Evolutionary conservation across 2,888 invertebrate genomes (phyloP).

Genomic region (Acleris laterana): DNA sequence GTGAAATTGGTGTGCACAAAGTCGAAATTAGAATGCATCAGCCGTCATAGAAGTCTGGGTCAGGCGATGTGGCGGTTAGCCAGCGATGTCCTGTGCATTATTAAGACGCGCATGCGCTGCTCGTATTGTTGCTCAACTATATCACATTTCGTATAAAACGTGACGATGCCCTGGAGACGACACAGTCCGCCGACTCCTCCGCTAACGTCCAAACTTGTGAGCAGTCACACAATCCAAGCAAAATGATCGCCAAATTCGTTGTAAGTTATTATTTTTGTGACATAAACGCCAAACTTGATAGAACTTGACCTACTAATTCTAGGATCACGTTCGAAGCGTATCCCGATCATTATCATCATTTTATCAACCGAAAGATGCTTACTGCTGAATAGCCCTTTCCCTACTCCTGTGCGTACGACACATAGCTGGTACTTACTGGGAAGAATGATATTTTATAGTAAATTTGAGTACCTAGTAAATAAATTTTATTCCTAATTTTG

Average conservation of each 20-base stretch:
- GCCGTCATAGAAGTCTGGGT: conserved; percentile 71
- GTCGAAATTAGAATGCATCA: conserved; percentile 77
- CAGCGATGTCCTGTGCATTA: conserved; percentile 75
- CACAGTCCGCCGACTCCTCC: conserved; percentile 69
- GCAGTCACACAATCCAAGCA: conserved; percentile 77
- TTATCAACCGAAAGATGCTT: too few relatives aligned
- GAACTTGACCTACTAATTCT: too few relatives aligned
- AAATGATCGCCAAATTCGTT: conserved; percentile 83
- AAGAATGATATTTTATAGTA: neutral
- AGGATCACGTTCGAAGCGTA: too few relatives aligned
- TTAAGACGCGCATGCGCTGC: conserved; percentile 53
- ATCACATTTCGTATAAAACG: conserved; percentile 72
- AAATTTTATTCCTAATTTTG: conserved; percentile 38
- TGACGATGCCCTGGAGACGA: conserved; percentile 66
- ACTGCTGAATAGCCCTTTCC: too few relatives aligned
- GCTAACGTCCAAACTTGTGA: conserved; percentile 62
- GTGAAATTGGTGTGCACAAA: conserved; percentile 74
- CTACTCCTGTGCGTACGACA: too few relatives aligned
- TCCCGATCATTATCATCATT: too few relatives aligned
- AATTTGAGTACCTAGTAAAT: conserved; percentile 10
- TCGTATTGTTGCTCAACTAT: conserved; percentile 68
- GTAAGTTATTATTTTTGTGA: conserved; percentile 59
- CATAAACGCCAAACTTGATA: neutral
- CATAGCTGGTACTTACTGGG: neutral
- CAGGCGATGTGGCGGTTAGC: conserved; percentile 65